phyloP scores from a whole-genome alignment of 2,113 vertebrate genomes.

The Leucoraja erinaceus region DNA sequence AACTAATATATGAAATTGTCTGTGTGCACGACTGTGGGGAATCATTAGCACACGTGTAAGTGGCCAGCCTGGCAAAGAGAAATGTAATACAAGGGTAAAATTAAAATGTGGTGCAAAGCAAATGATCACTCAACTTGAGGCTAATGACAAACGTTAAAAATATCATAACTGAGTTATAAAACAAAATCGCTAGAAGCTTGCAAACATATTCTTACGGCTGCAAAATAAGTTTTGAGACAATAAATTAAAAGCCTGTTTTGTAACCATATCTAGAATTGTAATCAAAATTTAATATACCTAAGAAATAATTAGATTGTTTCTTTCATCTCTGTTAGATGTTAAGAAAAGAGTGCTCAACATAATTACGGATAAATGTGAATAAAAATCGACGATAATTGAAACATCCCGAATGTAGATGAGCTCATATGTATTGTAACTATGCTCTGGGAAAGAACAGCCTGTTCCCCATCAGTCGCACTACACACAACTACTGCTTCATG shows the following conservation, averaged over 20 bases:
- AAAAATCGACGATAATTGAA: not conserved
- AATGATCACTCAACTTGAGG: not conserved
- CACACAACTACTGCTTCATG: not conserved
- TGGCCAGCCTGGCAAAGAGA: not conserved
- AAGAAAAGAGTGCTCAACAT: not conserved
- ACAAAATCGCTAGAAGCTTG: not conserved
- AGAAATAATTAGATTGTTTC: not conserved
- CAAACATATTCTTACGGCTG: not conserved
- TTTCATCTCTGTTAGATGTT: not conserved
- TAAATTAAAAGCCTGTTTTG: not conserved
- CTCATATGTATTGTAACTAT: slow-evolving; percentile 8
- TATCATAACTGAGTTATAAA: not conserved
- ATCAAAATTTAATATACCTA: not conserved
- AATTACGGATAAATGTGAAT: not conserved
- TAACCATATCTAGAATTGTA: not conserved
- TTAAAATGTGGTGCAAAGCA: not conserved
- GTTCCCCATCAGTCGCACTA: not conserved
- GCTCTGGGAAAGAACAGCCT: slow-evolving; percentile 25
- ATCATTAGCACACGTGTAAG: not conserved
- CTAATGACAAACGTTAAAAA: not conserved
- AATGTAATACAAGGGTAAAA: not conserved
- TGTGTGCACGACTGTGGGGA: not conserved
- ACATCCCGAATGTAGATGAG: slow-evolving; percentile 12
- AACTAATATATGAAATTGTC: not conserved
- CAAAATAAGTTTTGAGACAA: not conserved